Evolutionary conservation across 2,888 invertebrate genomes (phyloP).

Genomic region (Entomobrya multifasciata): DNA sequence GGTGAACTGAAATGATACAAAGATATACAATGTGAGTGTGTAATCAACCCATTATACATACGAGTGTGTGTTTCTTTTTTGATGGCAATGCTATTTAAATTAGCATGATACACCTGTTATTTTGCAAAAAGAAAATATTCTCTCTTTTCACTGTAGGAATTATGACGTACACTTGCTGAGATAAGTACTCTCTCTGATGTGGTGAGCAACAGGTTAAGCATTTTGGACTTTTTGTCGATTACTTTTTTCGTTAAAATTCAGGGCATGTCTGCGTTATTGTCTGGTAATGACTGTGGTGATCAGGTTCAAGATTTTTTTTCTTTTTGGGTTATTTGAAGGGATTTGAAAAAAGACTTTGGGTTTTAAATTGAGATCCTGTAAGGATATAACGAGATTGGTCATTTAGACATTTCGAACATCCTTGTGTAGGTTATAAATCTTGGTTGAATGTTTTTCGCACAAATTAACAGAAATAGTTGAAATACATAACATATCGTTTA

Average conservation of each 20-base stretch:
- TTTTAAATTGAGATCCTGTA: no score
- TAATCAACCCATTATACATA: background rate
- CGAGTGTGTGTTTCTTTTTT: background rate
- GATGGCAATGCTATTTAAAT: constrained; percentile 10
- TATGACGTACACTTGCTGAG: constrained; percentile 55
- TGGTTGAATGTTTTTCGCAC: no score
- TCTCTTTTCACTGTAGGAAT: constrained; percentile 32
- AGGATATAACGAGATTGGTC: background rate
- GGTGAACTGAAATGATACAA: background rate
- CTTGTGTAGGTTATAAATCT: no score
- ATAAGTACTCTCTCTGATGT: constrained; percentile 55
- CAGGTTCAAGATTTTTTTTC: constrained; percentile 1
- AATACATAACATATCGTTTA: background rate
- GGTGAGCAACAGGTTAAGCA: constrained; percentile 58
- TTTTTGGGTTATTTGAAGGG: background rate
- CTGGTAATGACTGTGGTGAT: background rate
- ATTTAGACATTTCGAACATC: background rate
- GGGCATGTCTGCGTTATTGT: constrained; percentile 54
- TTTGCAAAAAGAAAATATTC: constrained; percentile 35
- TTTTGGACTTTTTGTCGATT: background rate
- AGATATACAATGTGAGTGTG: background rate
- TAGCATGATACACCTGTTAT: constrained; percentile 58
- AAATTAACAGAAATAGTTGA: no score
- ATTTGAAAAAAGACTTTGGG: background rate
- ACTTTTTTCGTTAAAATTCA: constrained; percentile 46